Percentiles rank a stretch among this genome's conserved stretches.
phyloP scores from a whole-genome alignment of 2,888 invertebrate species.

The Ellobium chinense region DNA sequence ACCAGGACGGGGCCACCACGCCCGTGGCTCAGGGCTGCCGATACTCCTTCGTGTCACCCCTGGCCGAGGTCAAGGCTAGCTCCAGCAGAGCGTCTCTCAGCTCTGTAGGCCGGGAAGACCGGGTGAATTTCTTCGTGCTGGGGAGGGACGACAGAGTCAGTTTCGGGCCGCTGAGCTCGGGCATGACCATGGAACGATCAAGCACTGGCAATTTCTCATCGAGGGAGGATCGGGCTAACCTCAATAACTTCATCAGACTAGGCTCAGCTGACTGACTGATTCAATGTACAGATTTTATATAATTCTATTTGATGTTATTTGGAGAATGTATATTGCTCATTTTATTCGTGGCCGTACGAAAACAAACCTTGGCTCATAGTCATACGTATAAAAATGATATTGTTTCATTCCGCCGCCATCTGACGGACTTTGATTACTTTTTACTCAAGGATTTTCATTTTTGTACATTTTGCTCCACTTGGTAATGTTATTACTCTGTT shows the following conservation, averaged over 20 bases:
- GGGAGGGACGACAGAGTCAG: slow-evolving; percentile 10
- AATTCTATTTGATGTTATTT: too few species aligned
- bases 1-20: background rate
- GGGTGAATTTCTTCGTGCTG: slow-evolving; percentile 10
- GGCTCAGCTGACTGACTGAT: background rate
- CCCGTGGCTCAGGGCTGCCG: slow-evolving; percentile 26
- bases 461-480: too few species aligned
- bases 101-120: slow-evolving; percentile 28
- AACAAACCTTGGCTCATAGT: too few species aligned
- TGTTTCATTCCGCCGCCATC: too few species aligned
- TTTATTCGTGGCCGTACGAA: too few species aligned
- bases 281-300: too few species aligned
- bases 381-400: too few species aligned
- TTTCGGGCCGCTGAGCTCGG: background rate
- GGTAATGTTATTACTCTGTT: too few species aligned
- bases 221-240: slow-evolving; percentile 46
- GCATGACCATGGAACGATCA: slow-evolving; percentile 36
- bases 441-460: too few species aligned
- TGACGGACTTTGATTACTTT: too few species aligned
- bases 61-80: slow-evolving; percentile 39
- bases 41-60: slow-evolving; percentile 42
- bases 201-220: slow-evolving; percentile 19
- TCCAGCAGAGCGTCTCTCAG: slow-evolving; percentile 27
- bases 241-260: slow-evolving; percentile 46
- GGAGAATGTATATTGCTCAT: too few species aligned